A percentile compares a stretch with the other conserved stretches of the same genome.
Conservation (phyloP, 2,797 vertebrate genomes). For the Neosilurus mollespiculum region DNA sequence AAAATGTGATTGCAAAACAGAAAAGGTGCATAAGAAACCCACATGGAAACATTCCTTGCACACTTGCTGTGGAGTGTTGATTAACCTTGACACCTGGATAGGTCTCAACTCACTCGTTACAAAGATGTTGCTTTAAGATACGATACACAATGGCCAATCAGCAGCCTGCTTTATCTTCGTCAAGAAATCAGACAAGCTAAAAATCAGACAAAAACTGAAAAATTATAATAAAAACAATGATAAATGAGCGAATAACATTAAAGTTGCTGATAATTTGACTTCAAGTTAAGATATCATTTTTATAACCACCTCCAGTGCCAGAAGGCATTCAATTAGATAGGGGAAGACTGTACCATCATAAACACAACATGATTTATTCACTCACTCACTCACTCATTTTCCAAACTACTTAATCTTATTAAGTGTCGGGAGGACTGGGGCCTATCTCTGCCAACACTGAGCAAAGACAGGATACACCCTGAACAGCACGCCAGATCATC, state of each 20-base stretch:
- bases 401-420: no score
- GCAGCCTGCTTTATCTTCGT: conserved; percentile 11
- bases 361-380: not conserved
- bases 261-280: not conserved
- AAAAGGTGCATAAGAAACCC: not conserved
- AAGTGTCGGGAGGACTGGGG: no score
- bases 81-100: conserved; percentile 34
- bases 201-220: not conserved
- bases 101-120: conserved; percentile 6
- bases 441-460: no score
- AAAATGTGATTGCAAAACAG: not conserved
- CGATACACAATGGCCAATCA: conserved; percentile 22
- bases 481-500: no score
- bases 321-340: not conserved
- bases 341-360: not conserved
- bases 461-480: no score
- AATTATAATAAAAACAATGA: not conserved
- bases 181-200: conserved; percentile 17
- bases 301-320: not conserved
- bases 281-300: not conserved
- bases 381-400: no score
- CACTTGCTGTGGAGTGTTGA: conserved; percentile 26
- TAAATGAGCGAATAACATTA: not conserved
- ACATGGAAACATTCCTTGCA: conserved; percentile 43
- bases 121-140: not conserved